These are phyloP conservation scores for Oceanites oceanicus DNA, from an alignment of 2,113 vertebrate species.

Conservation along the genomic window DNA sequence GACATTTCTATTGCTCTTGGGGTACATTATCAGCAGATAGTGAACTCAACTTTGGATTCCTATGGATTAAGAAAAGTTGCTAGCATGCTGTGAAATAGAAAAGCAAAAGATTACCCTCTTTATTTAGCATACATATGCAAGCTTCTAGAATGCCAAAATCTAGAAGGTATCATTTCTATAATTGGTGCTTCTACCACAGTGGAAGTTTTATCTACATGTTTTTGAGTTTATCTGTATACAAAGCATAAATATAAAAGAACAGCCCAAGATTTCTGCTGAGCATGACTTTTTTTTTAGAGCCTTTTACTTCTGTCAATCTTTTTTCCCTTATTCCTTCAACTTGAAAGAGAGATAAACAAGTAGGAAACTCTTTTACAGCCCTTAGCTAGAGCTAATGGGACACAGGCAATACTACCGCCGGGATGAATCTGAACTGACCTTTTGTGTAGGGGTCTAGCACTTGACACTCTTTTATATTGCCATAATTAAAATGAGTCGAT, in stretches of 20 bases:
- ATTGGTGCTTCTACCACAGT: not conserved
- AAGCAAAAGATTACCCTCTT: conserved; percentile 11
- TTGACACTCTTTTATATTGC: conserved; percentile 6
- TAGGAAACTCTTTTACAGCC: not conserved
- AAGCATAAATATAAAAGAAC: not conserved
- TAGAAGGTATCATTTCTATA: not conserved
- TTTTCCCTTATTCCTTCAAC: not conserved
- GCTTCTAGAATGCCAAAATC: not conserved
- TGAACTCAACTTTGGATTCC: conserved; percentile 20
- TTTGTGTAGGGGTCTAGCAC: not conserved
- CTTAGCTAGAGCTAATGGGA: not conserved
- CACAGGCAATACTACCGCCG: not conserved
- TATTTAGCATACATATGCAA: not conserved
- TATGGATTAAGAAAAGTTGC: conserved; percentile 8
- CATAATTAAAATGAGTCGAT: conserved; percentile 24
- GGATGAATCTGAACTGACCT: not conserved
- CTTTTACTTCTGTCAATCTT: not conserved
- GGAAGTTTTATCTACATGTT: not conserved
- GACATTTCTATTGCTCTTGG: conserved; percentile 27
- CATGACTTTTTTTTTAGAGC: not conserved
- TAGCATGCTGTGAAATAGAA: not conserved
- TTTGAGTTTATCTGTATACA: not conserved
- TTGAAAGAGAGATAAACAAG: not conserved
- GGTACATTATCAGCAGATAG: conserved; percentile 15
- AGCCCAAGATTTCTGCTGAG: not conserved